phyloP scores from a whole-genome alignment of 92 coral and sea anemone species.

The Plumapathes pennacea region DNA sequence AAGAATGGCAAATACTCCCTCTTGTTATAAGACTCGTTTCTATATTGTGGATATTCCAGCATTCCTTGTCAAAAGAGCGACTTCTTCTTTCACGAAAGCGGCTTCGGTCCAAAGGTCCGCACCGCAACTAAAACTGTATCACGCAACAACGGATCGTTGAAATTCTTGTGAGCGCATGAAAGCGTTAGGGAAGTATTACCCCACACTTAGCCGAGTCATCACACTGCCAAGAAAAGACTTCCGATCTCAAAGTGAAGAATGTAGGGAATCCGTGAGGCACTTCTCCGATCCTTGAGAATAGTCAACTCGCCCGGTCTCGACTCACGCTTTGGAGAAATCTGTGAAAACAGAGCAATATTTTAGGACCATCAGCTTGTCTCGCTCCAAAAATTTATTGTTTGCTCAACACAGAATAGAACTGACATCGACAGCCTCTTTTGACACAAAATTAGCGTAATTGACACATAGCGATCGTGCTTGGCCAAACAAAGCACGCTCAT shows the following conservation, averaged over 20 bases:
- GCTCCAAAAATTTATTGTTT: slow-evolving; percentile 59
- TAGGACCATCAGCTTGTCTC: slow-evolving; percentile 30
- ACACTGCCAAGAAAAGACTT: slow-evolving; percentile 32
- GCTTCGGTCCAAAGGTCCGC: too few relatives aligned
- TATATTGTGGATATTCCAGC: too few relatives aligned
- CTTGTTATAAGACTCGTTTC: too few relatives aligned
- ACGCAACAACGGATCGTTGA: too few relatives aligned
- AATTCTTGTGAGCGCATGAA: too few relatives aligned
- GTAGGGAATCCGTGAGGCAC: neutral
- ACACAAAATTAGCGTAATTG: slow-evolving; percentile 81
- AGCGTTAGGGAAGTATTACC: too few relatives aligned
- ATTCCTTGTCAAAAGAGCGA: too few relatives aligned
- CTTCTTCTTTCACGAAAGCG: too few relatives aligned
- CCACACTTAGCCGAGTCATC: too few relatives aligned
- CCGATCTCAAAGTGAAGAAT: slow-evolving; percentile 19
- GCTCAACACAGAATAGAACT: slow-evolving; percentile 47
- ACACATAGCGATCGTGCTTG: slow-evolving; percentile 83
- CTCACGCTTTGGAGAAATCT: slow-evolving; percentile 14
- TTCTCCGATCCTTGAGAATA: neutral
- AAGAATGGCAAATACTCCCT: too few relatives aligned
- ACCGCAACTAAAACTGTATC: too few relatives aligned
- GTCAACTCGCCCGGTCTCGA: neutral
- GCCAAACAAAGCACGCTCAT: slow-evolving; percentile 33
- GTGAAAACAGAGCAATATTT: slow-evolving; percentile 5
- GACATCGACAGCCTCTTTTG: slow-evolving; percentile 66